Evolutionary conservation across 2,797 vertebrate genomes (phyloP).

Genomic region (Nyctibius grandis): DNA sequence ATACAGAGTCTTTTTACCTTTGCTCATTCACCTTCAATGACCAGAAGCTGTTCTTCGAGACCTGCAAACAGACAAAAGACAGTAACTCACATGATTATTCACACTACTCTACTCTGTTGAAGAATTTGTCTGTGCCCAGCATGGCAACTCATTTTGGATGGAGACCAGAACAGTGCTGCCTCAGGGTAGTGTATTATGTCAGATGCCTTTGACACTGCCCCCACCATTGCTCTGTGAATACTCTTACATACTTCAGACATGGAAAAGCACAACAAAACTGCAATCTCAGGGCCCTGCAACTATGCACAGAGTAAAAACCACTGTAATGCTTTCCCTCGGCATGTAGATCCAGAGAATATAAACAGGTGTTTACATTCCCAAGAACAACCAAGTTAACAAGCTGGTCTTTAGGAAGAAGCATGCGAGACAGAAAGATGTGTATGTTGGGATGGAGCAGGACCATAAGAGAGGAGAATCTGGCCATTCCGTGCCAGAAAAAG

Average conservation of each 20-base stretch:
- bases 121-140: not conserved
- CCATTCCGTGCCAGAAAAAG: not conserved
- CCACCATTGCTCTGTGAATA: not conserved
- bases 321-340: not conserved
- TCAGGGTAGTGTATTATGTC: not conserved
- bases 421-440: not conserved
- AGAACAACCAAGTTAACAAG: not conserved
- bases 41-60: not conserved
- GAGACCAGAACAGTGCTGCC: not conserved
- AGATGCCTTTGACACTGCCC: not conserved
- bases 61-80: slow-evolving; percentile 2
- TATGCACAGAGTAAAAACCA: not conserved
- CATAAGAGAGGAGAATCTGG: not conserved
- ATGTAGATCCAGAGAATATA: not conserved
- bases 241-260: not conserved
- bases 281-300: not conserved
- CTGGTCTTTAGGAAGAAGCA: not conserved
- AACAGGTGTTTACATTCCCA: not conserved
- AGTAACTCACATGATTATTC: not conserved
- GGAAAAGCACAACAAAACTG: not conserved
- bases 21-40: not conserved
- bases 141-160: not conserved
- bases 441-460: not conserved
- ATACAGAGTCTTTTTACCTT: slow-evolving; percentile 35
- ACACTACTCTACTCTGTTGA: not conserved